phyloP scores from a whole-genome alignment of 2,797 vertebrate genomes.

The Tympanoctomys barrerae region DNA sequence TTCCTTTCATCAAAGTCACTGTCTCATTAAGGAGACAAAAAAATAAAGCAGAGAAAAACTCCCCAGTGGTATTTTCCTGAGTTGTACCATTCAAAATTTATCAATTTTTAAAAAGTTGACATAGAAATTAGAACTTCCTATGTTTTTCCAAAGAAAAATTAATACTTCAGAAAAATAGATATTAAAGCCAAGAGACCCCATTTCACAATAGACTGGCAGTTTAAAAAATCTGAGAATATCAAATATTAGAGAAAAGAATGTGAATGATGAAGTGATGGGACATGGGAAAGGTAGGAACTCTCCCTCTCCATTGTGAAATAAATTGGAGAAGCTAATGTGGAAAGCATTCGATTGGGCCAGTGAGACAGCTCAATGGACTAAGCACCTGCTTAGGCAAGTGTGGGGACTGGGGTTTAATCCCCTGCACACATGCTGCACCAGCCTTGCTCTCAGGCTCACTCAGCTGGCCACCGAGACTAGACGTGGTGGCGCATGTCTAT shows the following conservation, averaged over 20 bases:
- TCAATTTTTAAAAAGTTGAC: background rate
- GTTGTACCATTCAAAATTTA: background rate
- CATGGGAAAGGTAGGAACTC: rapidly evolving
- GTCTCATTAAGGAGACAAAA: constrained; percentile 23
- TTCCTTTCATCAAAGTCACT: constrained; percentile 42
- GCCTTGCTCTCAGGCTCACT: no score
- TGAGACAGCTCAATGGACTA: no score
- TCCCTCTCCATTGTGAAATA: rapidly evolving
- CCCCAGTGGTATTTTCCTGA: constrained; percentile 3
- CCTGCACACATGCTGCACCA: no score
- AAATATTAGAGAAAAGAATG: background rate
- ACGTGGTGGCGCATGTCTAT: no score
- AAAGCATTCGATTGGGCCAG: background rate
- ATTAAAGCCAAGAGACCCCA: background rate
- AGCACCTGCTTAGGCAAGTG: no score
- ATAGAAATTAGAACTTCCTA: background rate
- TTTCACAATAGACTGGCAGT: background rate
- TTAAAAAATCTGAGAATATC: background rate
- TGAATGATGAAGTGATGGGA: rapidly evolving
- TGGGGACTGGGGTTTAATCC: no score
- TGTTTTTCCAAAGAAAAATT: background rate
- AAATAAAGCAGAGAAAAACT: constrained; percentile 37
- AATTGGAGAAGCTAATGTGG: background rate
- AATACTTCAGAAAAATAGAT: background rate
- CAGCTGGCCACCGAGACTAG: no score